Base-by-base conservation (phyloP, 2,113 vertebrate genomes). In the Dunckerocampus dactyliophorus region DNA sequence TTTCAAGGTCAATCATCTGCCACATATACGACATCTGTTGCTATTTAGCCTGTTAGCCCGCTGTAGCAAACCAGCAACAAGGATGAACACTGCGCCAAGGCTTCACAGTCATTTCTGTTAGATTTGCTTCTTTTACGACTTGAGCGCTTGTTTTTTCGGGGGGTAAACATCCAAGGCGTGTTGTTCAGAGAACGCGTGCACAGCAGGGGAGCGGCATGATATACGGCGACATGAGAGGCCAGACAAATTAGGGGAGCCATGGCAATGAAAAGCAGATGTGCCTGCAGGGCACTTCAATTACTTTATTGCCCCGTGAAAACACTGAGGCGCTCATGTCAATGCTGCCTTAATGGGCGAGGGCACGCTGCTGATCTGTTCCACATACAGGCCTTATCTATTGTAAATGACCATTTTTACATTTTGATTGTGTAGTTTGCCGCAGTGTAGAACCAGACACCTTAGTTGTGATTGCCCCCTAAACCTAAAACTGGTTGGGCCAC, bases 241-340 rank as follows among this genome's bases (percentile, higher is more conserved):
- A 46, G 70, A 72, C 75, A 77, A 79, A 84, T 79, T 73, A 75
- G 59, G 59, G 69, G 67, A 82, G 68, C 82, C 77, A 56, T 66
- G 75, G 77, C 80, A 82, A 89, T 84, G 73, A 74, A 77, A 89
- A 88, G 82, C 89, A 90, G 85, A 89, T 90, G 88, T 82, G 69
- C 63, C 71, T 62, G 52, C 17, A 43, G 47, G 52, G 45, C 37
- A 59, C 71, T 71, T 71, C 39, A 72, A 74, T 77, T 2, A 66
- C 75, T 88, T 88, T 60, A 80, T 19, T 34, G 58, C 77, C 63
- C 20, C 68, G 69, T 67, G 66, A 67, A 76, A 82, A 76, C 71
- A 65, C 45, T 14, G 13, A 51, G 57, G 67, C 55, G 82, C 31
- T 20, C 54, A 10, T 60, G 63, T 53, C 19, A 73, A 62, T 65